Conservation (phyloP, 2,113 vertebrate genomes). For the Psilopsiagon aurifrons region DNA sequence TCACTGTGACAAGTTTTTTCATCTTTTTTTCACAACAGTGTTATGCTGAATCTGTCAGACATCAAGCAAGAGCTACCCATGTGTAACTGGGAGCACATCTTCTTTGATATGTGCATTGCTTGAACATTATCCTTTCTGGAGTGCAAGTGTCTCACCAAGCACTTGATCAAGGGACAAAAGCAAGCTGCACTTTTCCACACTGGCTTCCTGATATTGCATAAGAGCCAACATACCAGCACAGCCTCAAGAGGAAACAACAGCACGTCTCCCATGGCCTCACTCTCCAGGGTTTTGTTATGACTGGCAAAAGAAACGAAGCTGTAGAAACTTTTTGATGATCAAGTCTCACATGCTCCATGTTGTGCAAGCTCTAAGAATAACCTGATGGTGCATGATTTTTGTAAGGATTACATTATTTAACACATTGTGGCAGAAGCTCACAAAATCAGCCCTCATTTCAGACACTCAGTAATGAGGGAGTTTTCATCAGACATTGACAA, state of each 20-base stretch:
- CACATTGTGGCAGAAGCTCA: background rate
- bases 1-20: background rate
- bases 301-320: background rate
- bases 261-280: rapidly evolving
- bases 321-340: background rate
- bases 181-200: rapidly evolving
- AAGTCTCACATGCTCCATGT: background rate
- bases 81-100: rapidly evolving
- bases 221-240: background rate
- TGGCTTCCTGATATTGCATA: background rate
- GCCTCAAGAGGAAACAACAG: rapidly evolving
- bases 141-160: background rate
- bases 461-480: background rate
- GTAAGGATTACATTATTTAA: background rate
- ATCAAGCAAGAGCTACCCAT: background rate
- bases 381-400: background rate
- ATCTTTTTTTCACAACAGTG: background rate
- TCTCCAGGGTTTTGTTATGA: background rate
- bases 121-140: background rate
- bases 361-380: background rate
- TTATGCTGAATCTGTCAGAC: background rate
- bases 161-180: background rate
- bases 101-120: rapidly evolving
- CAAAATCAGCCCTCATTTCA: background rate
- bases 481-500: background rate